Percentiles rank a stretch among this genome's conserved stretches.
These are phyloP conservation scores for Chrysodeixis includens DNA, from an alignment of 2,888 invertebrate genomes.

Conservation along the genomic window DNA sequence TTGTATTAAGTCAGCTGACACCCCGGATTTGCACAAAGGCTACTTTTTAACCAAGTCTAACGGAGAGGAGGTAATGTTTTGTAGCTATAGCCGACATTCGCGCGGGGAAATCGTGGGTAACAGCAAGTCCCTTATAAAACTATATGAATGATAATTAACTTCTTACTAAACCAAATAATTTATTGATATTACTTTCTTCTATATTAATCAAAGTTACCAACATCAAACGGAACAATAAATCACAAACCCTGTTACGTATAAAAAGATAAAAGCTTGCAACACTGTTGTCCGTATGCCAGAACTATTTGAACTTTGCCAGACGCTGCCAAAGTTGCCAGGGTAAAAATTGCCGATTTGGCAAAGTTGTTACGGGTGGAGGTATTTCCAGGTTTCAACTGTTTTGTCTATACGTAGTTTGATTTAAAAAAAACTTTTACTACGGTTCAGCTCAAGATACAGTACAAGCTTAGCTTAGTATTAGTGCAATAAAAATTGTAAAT, in stretches of 20 bases:
- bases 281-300: conserved; percentile 46
- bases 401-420: not conserved
- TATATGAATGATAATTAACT: not conserved
- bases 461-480: too few relatives aligned
- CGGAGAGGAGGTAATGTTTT: too few relatives aligned
- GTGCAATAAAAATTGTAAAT: too few relatives aligned
- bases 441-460: too few relatives aligned
- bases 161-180: conserved; percentile 26
- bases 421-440: too few relatives aligned
- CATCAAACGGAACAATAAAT: conserved; percentile 49
- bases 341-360: conserved; percentile 40
- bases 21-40: too few relatives aligned
- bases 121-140: too few relatives aligned
- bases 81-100: too few relatives aligned
- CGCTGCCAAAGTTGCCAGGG: conserved; percentile 35
- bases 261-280: conserved; percentile 40
- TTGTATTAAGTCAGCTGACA: too few relatives aligned
- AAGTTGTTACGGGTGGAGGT: conserved; percentile 7
- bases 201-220: conserved; percentile 33
- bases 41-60: too few relatives aligned
- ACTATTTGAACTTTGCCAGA: conserved; percentile 26
- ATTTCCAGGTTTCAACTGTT: conserved; percentile 7
- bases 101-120: too few relatives aligned
- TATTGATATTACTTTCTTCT: conserved; percentile 28
- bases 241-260: conserved; percentile 33